These are phyloP conservation scores for Anodontia alba DNA, from an alignment of 2,888 invertebrate species.

Conservation along the genomic window DNA sequence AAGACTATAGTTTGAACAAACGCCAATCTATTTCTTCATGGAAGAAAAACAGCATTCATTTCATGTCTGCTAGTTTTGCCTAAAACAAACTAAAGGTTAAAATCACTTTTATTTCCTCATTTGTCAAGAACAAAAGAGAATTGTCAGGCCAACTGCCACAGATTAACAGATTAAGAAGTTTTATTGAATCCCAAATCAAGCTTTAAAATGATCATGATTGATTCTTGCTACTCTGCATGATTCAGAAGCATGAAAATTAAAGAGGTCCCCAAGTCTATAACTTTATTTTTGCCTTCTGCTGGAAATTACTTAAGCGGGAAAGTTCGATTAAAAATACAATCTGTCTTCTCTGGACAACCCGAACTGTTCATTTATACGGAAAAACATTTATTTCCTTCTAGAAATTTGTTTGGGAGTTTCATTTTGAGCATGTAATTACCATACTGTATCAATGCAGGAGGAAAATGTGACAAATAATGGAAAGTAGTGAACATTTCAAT, in stretches of 20 bases:
- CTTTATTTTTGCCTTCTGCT: slow-evolving; percentile 27
- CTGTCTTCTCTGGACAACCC: background rate
- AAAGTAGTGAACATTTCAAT: background rate
- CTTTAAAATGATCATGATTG: slow-evolving; percentile 46
- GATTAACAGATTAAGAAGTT: slow-evolving; percentile 1
- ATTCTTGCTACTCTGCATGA: slow-evolving; percentile 27
- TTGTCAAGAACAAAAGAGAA: slow-evolving; percentile 5
- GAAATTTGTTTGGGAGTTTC: background rate
- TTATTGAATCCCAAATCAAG: slow-evolving; percentile 21
- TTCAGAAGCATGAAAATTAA: slow-evolving; percentile 41
- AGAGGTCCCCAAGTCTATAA: slow-evolving; percentile 13
- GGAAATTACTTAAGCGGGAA: background rate
- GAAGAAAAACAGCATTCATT: too few species aligned
- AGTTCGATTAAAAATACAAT: background rate
- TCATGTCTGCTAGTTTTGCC: too few species aligned
- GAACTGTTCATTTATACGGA: background rate
- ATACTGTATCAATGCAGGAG: background rate
- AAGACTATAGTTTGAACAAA: too few species aligned
- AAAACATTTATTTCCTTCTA: background rate
- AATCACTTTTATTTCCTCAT: background rate
- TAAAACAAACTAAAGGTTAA: too few species aligned
- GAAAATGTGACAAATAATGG: background rate
- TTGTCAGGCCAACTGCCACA: slow-evolving; percentile 3
- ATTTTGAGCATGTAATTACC: slow-evolving; percentile 3
- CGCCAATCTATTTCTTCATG: too few species aligned